These are phyloP conservation scores for Rhynchonycteris naso DNA, from an alignment of 2,797 vertebrate genomes.

Conservation along the genomic window DNA sequence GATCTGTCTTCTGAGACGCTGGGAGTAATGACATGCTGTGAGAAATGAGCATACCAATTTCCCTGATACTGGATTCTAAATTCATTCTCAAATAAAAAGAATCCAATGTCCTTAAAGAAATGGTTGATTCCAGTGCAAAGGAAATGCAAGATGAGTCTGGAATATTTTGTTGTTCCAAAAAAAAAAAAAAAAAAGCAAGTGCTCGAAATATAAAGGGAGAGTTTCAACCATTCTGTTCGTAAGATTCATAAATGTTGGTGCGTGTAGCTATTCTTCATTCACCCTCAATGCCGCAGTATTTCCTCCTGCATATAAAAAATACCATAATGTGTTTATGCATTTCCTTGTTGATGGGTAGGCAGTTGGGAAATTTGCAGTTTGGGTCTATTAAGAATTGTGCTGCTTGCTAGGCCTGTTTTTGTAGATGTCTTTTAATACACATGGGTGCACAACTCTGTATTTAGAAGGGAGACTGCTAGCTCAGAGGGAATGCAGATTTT, in stretches of 20 bases:
- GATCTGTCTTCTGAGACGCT: not conserved
- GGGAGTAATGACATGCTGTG: not conserved
- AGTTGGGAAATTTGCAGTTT: not conserved
- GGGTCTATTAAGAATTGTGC: not conserved
- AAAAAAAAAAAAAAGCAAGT: not conserved
- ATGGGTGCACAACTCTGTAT: not conserved
- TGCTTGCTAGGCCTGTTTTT: not conserved
- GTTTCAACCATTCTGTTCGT: not conserved
- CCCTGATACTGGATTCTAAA: not conserved
- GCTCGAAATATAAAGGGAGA: not conserved
- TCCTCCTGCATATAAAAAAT: not conserved
- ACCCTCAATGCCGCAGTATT: not conserved
- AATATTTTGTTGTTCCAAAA: not conserved
- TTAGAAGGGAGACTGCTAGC: not conserved
- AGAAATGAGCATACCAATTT: not conserved
- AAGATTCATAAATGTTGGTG: not conserved
- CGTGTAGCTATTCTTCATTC: not conserved
- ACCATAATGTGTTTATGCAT: not conserved
- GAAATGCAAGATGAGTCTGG: not conserved
- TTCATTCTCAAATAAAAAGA: not conserved
- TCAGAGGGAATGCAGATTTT: not conserved
- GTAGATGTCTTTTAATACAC: not conserved
- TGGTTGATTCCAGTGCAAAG: not conserved
- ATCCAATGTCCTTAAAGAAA: not conserved
- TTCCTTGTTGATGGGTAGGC: not conserved